Evolutionary conservation across 2,797 vertebrate species (phyloP).

Genomic region (Clarias laeviceps): DNA sequence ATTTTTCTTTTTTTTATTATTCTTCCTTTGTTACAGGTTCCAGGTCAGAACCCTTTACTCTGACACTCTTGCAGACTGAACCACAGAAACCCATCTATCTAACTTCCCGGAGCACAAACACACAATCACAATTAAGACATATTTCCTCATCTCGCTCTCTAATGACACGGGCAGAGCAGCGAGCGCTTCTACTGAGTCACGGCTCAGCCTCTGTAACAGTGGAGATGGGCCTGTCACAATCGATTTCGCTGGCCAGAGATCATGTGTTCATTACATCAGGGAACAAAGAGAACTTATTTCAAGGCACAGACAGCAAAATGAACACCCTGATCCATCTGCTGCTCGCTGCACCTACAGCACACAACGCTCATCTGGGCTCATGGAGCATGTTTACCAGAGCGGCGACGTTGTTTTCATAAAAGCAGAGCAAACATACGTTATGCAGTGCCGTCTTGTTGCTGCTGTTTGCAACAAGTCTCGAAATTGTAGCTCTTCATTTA

Average conservation of each 20-base stretch:
- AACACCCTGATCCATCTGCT: constrained; percentile 24
- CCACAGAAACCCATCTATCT: constrained; percentile 1
- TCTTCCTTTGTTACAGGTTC: neutral
- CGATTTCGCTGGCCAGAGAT: constrained; percentile 50
- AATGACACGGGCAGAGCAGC: constrained; percentile 13
- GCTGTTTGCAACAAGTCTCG: neutral
- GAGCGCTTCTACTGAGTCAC: constrained; percentile 22
- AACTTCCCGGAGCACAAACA: neutral
- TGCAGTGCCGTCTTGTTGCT: neutral
- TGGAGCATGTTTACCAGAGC: neutral
- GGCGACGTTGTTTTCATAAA: neutral
- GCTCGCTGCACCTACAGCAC: neutral
- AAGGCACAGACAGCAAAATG: constrained; percentile 38
- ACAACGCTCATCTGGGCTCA: neutral
- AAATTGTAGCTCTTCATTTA: neutral
- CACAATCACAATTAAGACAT: constrained; percentile 1
- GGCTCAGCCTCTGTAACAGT: constrained; percentile 32
- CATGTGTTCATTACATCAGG: constrained; percentile 56
- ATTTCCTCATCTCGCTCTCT: constrained; percentile 22
- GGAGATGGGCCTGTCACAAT: constrained; percentile 50
- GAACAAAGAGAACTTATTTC: constrained; percentile 47
- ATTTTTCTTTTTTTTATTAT: neutral
- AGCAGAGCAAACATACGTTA: neutral
- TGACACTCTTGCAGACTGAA: neutral
- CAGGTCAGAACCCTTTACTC: neutral